Conservation (phyloP, 2,888 invertebrate species). For the Oligia latruncula region DNA sequence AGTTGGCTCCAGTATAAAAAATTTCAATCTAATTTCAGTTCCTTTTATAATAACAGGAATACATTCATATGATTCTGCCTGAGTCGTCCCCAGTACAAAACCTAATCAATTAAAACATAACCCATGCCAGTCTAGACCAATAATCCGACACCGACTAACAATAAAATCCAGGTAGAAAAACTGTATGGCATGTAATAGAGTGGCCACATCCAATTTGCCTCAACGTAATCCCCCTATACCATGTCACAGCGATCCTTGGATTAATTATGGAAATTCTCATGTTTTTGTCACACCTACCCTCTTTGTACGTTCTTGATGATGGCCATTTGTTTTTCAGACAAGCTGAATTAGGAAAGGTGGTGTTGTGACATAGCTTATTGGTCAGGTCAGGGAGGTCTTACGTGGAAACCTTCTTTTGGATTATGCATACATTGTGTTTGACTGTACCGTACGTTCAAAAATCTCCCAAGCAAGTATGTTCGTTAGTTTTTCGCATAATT, state of each 20-base stretch:
- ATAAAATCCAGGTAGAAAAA: slow-evolving; percentile 39
- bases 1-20: too few relatives aligned
- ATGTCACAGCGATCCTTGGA: slow-evolving; percentile 73
- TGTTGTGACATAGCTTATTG: slow-evolving; percentile 9
- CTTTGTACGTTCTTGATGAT: slow-evolving; percentile 56
- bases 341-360: slow-evolving; percentile 27
- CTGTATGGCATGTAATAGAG: slow-evolving; percentile 57
- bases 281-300: slow-evolving; percentile 71
- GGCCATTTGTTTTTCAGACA: slow-evolving; percentile 56
- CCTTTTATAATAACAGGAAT: too few relatives aligned
- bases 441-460: not conserved
- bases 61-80: not conserved
- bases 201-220: slow-evolving; percentile 81
- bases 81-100: not conserved
- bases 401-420: not conserved
- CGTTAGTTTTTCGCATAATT: not conserved
- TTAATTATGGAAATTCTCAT: slow-evolving; percentile 85
- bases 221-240: slow-evolving; percentile 78
- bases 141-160: not conserved
- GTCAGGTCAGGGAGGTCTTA: not conserved
- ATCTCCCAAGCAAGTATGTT: not conserved
- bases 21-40: too few relatives aligned
- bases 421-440: not conserved
- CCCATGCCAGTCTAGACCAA: not conserved
- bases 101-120: not conserved